Evolutionary conservation across 2,113 vertebrate species (phyloP).

Genomic region (Phaethon lepturus): DNA sequence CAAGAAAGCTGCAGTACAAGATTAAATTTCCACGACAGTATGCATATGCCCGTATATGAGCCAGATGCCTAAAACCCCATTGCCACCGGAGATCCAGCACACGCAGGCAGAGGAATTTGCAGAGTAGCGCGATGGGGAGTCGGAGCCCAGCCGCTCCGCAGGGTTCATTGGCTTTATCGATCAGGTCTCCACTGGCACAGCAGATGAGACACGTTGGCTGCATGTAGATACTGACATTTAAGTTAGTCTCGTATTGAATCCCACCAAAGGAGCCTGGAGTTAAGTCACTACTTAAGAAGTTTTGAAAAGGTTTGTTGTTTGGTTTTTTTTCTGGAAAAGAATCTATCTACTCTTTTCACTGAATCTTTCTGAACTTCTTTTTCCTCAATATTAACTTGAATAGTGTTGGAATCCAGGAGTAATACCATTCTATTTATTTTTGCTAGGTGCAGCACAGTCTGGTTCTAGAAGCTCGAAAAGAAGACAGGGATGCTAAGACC

Average conservation of each 20-base stretch:
- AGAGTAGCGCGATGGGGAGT: neutral
- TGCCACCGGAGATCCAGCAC: accelerated
- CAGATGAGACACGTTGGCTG: neutral
- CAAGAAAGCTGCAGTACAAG: accelerated
- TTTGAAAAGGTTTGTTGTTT: neutral
- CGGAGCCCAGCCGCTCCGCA: neutral
- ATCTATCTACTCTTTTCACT: neutral
- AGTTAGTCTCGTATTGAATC: neutral
- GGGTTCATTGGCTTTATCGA: neutral
- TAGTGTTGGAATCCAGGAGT: neutral
- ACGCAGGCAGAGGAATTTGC: neutral
- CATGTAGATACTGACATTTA: neutral
- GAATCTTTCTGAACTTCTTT: neutral
- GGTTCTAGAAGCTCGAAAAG: neutral
- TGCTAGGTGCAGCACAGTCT: neutral
- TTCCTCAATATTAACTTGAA: neutral
- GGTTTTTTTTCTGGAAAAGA: neutral
- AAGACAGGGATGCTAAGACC: neutral
- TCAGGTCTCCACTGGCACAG: neutral
- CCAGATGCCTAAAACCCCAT: neutral
- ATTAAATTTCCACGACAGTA: neutral
- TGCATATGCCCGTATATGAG: neutral
- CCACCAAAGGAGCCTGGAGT: neutral
- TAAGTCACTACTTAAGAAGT: neutral
- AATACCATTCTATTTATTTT: neutral